These are phyloP conservation scores for Leptinotarsa rubiginosa DNA, from an alignment of 2,888 invertebrate genomes.

Conservation along the genomic window DNA sequence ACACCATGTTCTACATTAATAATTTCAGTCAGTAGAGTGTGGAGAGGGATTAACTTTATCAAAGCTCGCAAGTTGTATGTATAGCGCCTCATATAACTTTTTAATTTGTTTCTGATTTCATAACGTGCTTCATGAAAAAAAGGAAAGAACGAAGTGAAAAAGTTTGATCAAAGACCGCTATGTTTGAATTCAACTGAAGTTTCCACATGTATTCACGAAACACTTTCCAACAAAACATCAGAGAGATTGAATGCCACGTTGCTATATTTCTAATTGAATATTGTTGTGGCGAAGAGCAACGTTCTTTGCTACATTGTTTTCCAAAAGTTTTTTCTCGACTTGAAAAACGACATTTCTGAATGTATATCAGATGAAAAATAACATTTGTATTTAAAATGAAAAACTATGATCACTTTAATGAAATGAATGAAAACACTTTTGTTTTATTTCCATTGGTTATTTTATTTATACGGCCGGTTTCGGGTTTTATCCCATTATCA, in stretches of 20 bases:
- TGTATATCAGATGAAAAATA: neutral
- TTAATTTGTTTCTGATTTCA: slow-evolving; percentile 4
- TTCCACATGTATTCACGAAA: neutral
- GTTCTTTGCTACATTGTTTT: neutral
- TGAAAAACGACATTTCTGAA: neutral
- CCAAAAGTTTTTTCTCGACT: neutral
- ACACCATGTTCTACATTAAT: too few relatives aligned
- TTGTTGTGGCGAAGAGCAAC: neutral
- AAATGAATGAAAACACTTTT: too few relatives aligned
- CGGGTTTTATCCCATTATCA: too few relatives aligned
- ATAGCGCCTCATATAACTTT: neutral
- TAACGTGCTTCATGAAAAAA: neutral
- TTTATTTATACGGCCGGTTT: too few relatives aligned
- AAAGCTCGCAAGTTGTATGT: neutral
- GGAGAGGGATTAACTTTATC: neutral
- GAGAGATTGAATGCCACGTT: neutral
- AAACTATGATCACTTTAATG: too few relatives aligned
- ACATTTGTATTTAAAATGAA: too few relatives aligned
- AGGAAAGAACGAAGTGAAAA: neutral
- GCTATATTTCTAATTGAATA: neutral
- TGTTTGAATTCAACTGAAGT: neutral
- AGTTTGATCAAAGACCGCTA: neutral
- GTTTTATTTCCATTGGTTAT: too few relatives aligned
- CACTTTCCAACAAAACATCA: neutral
- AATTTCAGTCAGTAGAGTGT: too few relatives aligned